Evolutionary conservation across 2,113 vertebrate species (phyloP).

Genomic region (Nanorana parkeri): DNA sequence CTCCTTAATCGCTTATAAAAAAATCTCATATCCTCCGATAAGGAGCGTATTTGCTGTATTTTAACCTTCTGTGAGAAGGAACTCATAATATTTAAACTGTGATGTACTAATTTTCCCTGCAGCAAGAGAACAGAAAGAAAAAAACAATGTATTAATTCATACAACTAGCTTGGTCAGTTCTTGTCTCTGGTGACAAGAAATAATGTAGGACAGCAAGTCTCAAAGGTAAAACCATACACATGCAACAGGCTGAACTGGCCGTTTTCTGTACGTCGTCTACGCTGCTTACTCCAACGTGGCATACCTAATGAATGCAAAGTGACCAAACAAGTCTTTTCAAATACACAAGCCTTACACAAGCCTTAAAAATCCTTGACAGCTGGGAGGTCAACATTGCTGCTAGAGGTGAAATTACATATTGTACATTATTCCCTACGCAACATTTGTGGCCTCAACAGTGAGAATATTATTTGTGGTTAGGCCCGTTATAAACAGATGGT

Average conservation of each 20-base stretch:
- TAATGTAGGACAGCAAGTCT: background rate
- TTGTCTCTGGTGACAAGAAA: background rate
- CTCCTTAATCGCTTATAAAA: conserved; percentile 90
- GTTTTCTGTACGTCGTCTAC: background rate
- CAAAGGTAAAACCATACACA: background rate
- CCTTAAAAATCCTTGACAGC: background rate
- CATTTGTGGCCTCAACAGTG: too few relatives aligned
- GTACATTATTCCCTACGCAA: too few relatives aligned
- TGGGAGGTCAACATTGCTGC: background rate
- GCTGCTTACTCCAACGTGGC: background rate
- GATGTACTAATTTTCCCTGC: conserved; percentile 94
- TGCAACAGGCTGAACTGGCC: background rate
- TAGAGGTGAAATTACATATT: background rate
- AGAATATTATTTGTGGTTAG: too few relatives aligned
- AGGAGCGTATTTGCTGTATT: conserved; percentile 90
- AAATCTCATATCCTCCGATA: conserved; percentile 92
- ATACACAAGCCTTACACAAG: background rate
- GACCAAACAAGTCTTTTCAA: background rate
- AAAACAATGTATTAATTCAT: conserved; percentile 38
- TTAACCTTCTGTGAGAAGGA: conserved; percentile 96
- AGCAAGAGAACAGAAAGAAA: conserved; percentile 58
- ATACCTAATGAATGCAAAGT: background rate
- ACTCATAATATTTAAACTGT: conserved; percentile 91
- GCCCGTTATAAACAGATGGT: too few relatives aligned
- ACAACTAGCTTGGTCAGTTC: background rate